Base-by-base conservation (phyloP, 2,888 invertebrate genomes). In the Stratiomys singularior region DNA sequence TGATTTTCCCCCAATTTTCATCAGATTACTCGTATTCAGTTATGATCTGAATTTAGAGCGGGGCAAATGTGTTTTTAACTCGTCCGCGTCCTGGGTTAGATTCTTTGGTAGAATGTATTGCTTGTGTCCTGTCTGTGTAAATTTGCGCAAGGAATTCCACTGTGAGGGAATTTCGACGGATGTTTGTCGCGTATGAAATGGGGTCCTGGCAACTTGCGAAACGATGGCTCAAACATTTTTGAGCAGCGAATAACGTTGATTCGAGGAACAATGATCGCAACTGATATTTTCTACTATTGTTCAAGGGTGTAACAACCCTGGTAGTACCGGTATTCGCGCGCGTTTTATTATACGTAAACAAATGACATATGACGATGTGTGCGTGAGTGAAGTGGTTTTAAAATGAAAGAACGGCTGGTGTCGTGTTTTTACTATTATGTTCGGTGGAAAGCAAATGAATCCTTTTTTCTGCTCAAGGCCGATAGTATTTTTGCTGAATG, bases 41-140 rank as follows among this genome's bases (percentile, higher is more conserved):
- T 77, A 72, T 37, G 30, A 72, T 72, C 25, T 77, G 77, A 77
- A 72, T 60, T 64, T 77, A 28, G 77, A 64, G 47, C 72, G 64
- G 64, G 18, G 63, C 52, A 64, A 77, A 77, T 72, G 77, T 72
- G 72, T 66, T 74, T 74, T 74, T 74, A 37, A 74, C 15, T 74
- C 74, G 74, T 74, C 58, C 69, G 69, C 47, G 69, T 13, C 44
- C 25, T 69, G 69, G 74, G 11, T 37, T 60, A 58, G 72, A 37
- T 74, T 60, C 44, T 58, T 5, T 28, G 52, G 28, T 15, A 9
- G 21, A 15, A 64, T 64, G 30, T 28, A 25, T n/a, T 30, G 64
- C 30, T 30, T 64, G 64, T 64, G 15, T 64, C 28, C 30, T 64
- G 30, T 28, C 9, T 30, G 30, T 13, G 64, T 4, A 21, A 64